phyloP scores from a whole-genome alignment of 2,113 vertebrate species.

The Mastomys natalensis region DNA sequence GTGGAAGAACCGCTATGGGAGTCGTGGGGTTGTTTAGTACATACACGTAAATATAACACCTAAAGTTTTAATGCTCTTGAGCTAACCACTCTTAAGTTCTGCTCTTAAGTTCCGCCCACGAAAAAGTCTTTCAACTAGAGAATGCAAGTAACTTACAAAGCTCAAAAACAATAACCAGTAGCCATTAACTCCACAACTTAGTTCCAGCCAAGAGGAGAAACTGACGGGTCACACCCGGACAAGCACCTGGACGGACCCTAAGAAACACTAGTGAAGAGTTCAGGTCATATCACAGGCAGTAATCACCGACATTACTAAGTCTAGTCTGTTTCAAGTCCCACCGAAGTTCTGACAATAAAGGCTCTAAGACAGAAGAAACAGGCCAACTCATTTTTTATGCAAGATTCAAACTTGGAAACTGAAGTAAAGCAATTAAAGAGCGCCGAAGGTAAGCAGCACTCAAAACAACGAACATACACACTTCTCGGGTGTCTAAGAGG shows the following conservation, averaged over 20 bases:
- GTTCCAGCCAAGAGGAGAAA: slow-evolving; percentile 26
- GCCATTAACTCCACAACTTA: background rate
- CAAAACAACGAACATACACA: background rate
- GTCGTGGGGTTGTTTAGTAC: background rate
- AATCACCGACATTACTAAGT: background rate
- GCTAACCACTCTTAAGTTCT: background rate
- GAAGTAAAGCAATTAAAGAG: background rate
- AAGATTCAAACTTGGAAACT: slow-evolving; percentile 27
- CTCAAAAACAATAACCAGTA: slow-evolving; percentile 30
- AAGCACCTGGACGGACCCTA: background rate
- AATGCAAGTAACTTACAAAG: slow-evolving; percentile 12
- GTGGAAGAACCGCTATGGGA: background rate
- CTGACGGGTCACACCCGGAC: background rate
- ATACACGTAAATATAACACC: background rate
- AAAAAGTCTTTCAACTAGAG: background rate
- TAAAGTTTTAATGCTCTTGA: background rate
- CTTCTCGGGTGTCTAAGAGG: background rate
- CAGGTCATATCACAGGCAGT: background rate
- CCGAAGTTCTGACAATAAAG: background rate
- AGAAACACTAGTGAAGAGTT: background rate
- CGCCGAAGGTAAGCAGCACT: background rate
- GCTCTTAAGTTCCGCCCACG: background rate
- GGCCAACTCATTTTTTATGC: background rate
- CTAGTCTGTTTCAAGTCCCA: background rate
- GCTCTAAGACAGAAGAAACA: background rate